Percentiles rank a stretch among this genome's conserved stretches.
Conservation (phyloP, 2,113 vertebrate species). For the Ictidomys tridecemlineatus region DNA sequence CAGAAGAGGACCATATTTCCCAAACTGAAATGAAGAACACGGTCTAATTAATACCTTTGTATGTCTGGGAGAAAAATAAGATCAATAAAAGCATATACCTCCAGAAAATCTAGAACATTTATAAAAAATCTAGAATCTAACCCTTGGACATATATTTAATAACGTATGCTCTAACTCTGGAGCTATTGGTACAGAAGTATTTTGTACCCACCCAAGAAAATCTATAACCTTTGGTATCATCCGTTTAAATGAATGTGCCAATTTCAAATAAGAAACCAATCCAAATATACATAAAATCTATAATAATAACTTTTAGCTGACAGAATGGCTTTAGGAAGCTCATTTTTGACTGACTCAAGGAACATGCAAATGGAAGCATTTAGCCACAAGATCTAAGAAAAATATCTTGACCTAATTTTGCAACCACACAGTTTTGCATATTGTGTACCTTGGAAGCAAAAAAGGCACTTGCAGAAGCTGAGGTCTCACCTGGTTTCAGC, state of each 20-base stretch:
- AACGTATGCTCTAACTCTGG: neutral
- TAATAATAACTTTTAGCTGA: too few species aligned
- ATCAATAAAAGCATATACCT: neutral
- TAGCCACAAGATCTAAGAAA: neutral
- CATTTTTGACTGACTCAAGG: neutral
- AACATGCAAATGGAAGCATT: neutral
- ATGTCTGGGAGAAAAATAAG: neutral
- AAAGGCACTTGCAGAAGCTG: neutral
- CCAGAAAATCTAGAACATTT: neutral
- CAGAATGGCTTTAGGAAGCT: neutral
- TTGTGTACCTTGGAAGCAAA: neutral
- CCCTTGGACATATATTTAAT: too few species aligned
- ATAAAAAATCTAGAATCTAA: neutral
- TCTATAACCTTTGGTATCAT: neutral
- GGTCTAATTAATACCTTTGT: neutral
- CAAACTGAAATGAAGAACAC: neutral
- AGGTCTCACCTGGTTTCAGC: constrained; percentile 11
- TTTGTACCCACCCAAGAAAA: neutral
- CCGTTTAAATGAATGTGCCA: neutral
- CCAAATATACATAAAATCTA: neutral
- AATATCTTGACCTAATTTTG: neutral
- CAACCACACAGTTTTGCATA: neutral
- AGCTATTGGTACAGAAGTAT: neutral
- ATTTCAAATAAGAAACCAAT: neutral
- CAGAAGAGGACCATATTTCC: neutral